phyloP scores from a whole-genome alignment of 2,113 vertebrate genomes.

The Pan troglodytes region DNA sequence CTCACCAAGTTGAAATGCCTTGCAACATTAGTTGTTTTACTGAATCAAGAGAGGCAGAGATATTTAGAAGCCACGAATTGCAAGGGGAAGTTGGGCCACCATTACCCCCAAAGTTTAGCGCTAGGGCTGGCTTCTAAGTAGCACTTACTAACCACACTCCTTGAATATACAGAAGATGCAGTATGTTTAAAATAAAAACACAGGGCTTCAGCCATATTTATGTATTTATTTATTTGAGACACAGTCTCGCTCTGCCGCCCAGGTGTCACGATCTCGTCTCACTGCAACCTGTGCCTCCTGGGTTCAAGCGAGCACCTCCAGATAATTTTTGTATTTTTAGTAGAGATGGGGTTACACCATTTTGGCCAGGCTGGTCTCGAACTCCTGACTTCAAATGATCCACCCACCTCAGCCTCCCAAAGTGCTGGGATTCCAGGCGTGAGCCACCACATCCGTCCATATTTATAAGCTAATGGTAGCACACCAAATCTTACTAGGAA shows the following conservation, averaged over 20 bases:
- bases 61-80: background rate
- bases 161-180: background rate
- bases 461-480: conserved; percentile 33
- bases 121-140: background rate
- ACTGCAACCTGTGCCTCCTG: no score
- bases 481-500: conserved; percentile 8
- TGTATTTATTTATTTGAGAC: no score
- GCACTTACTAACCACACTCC: background rate
- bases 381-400: no score
- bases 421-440: no score
- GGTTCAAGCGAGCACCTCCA: no score
- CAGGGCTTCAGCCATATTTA: background rate
- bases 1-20: background rate
- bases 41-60: background rate
- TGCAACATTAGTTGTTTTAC: background rate
- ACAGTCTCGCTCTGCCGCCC: no score
- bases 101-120: background rate
- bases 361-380: no score
- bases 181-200: background rate
- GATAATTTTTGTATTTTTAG: no score
- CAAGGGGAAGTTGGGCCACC: background rate
- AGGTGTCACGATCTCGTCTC: no score
- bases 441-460: no score
- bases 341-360: no score
- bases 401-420: no score